Evolutionary conservation across 1,140 invertebrate genomes (phyloP).

Genomic region (Sitobion miscanthi): DNA sequence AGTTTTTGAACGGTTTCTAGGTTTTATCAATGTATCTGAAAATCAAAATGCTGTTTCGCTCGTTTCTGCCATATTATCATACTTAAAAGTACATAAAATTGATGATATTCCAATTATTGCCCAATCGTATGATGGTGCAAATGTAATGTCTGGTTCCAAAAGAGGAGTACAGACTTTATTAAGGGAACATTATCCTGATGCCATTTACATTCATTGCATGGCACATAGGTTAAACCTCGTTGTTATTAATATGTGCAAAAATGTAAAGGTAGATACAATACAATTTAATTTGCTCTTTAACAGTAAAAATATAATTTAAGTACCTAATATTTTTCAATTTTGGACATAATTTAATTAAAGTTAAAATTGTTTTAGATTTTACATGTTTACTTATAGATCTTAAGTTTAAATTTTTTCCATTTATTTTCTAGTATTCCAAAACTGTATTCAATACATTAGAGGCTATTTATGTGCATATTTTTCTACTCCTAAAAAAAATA

Average conservation of each 20-base stretch:
- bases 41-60: not conserved
- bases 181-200: not conserved
- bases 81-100: not conserved
- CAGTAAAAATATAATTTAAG: too few relatives aligned
- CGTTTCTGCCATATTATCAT: not conserved
- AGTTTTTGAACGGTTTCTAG: not conserved
- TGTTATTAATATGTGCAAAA: not conserved
- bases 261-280: too few relatives aligned
- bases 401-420: too few relatives aligned
- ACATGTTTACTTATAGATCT: too few relatives aligned
- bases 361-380: too few relatives aligned
- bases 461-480: too few relatives aligned
- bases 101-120: not conserved
- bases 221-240: not conserved
- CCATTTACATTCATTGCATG: not conserved
- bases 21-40: not conserved
- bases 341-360: too few relatives aligned
- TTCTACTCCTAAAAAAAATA: too few relatives aligned
- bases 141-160: not conserved
- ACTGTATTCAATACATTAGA: too few relatives aligned
- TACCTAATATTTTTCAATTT: too few relatives aligned
- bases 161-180: not conserved
- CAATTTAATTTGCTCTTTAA: too few relatives aligned
- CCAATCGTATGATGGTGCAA: not conserved
- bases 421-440: too few relatives aligned